phyloP scores from a whole-genome alignment of 1,140 invertebrate genomes.

The Maconellicoccus hirsutus region DNA sequence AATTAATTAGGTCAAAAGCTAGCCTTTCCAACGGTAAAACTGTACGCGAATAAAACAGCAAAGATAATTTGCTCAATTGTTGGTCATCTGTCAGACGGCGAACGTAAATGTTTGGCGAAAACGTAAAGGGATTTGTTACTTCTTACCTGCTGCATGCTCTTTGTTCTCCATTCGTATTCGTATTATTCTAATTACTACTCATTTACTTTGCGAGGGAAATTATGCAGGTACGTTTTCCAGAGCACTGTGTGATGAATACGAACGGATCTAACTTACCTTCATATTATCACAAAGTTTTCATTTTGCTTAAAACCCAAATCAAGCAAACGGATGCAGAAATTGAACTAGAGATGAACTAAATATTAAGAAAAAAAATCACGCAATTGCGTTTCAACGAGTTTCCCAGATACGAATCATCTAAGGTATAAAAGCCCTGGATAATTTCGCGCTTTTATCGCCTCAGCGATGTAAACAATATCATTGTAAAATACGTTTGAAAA shows the following conservation, averaged over 20 bases:
- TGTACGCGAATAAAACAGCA: background rate
- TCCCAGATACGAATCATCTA: background rate
- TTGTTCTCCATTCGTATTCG: background rate
- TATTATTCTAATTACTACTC: background rate
- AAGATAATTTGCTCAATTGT: slow-evolving; percentile 4
- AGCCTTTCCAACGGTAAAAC: background rate
- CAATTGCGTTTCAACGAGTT: background rate
- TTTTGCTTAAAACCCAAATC: no score
- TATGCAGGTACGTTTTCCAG: background rate
- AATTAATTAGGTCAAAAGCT: slow-evolving; percentile 9
- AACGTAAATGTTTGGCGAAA: background rate
- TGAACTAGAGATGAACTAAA: no score
- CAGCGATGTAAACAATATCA: background rate
- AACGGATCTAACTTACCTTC: no score
- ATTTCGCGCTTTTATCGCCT: no score
- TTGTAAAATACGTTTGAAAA: background rate
- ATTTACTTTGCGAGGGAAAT: background rate
- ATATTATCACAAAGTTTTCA: background rate
- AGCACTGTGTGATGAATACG: background rate
- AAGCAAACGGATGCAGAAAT: no score
- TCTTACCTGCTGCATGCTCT: background rate
- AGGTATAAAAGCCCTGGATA: background rate
- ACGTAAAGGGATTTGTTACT: no score
- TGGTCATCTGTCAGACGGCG: background rate
- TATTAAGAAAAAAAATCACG: background rate